phyloP scores from a whole-genome alignment of 2,797 vertebrate genomes.

The Pelodytes ibericus region DNA sequence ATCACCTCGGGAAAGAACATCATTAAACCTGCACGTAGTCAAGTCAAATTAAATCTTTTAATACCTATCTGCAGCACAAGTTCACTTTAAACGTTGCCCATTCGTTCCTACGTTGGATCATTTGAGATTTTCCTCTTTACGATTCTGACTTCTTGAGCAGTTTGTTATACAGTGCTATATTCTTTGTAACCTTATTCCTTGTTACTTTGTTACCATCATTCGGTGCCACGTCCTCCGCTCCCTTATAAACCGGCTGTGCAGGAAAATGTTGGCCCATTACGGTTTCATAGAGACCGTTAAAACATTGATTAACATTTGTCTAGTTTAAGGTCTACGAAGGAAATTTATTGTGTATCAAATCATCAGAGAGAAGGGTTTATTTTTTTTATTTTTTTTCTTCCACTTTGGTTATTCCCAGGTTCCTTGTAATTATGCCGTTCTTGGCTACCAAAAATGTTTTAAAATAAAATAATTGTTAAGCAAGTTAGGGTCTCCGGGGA shows the following conservation, averaged over 20 bases:
- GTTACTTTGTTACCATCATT: neutral
- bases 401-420: slow-evolving; percentile 38
- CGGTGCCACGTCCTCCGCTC: neutral
- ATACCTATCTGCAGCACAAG: too few relatives aligned
- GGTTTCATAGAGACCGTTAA: slow-evolving; percentile 31
- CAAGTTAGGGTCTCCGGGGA: slow-evolving; percentile 33
- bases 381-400: slow-evolving; percentile 46
- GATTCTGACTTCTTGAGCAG: too few relatives aligned
- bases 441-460: slow-evolving; percentile 46
- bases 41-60: too few relatives aligned
- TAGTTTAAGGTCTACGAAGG: slow-evolving; percentile 36
- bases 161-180: too few relatives aligned
- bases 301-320: slow-evolving; percentile 45
- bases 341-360: slow-evolving; percentile 47
- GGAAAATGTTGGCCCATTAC: slow-evolving; percentile 5
- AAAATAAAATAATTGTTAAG: slow-evolving; percentile 53
- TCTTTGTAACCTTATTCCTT: neutral
- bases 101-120: too few relatives aligned
- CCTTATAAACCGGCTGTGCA: neutral
- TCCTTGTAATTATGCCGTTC: slow-evolving; percentile 36
- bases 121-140: too few relatives aligned
- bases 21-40: too few relatives aligned
- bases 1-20: too few relatives aligned
- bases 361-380: slow-evolving; percentile 48
- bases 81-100: too few relatives aligned